These are phyloP conservation scores for Adrianichthys oophorus DNA, from an alignment of 2,797 vertebrate species.

Conservation along the genomic window DNA sequence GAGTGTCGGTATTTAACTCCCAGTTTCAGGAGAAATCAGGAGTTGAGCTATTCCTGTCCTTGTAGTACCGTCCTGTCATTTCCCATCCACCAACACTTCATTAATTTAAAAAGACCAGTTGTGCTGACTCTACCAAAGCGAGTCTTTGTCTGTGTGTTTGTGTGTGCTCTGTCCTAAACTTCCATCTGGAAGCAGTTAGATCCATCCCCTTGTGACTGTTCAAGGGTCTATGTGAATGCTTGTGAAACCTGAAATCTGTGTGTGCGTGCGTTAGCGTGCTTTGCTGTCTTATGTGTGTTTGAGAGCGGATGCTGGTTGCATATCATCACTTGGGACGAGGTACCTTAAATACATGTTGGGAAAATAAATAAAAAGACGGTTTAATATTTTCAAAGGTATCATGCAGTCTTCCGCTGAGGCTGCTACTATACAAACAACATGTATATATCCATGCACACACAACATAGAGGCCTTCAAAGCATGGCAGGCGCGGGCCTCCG, in stretches of 20 bases:
- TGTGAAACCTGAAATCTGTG: slow-evolving; percentile 70
- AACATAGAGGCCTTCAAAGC: slow-evolving; percentile 70
- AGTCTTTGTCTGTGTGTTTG: slow-evolving; percentile 63
- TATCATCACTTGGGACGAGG: slow-evolving; percentile 27
- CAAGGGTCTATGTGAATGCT: slow-evolving; percentile 67
- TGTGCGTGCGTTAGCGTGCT: slow-evolving; percentile 8
- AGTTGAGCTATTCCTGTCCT: slow-evolving; percentile 37
- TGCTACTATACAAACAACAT: slow-evolving; percentile 43
- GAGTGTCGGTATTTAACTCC: slow-evolving; percentile 6
- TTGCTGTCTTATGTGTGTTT: slow-evolving; percentile 17
- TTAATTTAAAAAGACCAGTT: slow-evolving; percentile 59
- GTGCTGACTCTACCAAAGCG: slow-evolving; percentile 73
- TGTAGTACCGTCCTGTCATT: slow-evolving; percentile 47
- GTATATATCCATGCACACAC: slow-evolving; percentile 26
- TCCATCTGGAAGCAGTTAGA: slow-evolving; percentile 76
- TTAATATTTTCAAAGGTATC: slow-evolving; percentile 56
- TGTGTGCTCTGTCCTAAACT: slow-evolving; percentile 58
- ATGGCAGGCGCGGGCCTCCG: slow-evolving; percentile 65
- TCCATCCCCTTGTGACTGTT: slow-evolving; percentile 69
- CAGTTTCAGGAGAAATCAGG: slow-evolving; percentile 30
- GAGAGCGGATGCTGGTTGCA: slow-evolving; percentile 23
- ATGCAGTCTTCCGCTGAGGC: slow-evolving; percentile 59
- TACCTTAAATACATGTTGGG: slow-evolving; percentile 33
- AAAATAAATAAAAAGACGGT: slow-evolving; percentile 50
- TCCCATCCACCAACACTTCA: slow-evolving; percentile 60